Base-by-base conservation (phyloP, 2,797 vertebrate genomes). In the Xenops minutus region DNA sequence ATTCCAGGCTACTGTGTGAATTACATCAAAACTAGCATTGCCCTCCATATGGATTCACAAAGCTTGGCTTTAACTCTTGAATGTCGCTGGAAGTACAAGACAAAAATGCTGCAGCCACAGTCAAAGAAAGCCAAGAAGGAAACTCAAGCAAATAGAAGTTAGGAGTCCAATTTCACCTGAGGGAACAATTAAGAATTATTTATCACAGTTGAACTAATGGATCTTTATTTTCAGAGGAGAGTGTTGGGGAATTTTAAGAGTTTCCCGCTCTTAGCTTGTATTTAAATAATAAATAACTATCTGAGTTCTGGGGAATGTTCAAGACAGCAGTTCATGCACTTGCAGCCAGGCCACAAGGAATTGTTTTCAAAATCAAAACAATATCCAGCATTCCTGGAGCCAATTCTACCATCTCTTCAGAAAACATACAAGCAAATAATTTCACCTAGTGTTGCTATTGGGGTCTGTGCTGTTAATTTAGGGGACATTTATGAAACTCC, bases 231-330 rank as follows among this genome's bases (percentile, higher is more conserved):
- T 94, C 76, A 95, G 91, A 92, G 63, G 39, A 73, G 30, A 77
- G 41, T 24, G 32, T 82, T 83, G 69, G 86, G 88, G 81, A 91
- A 86, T 91, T 72, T 77, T 54, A 89, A 94, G 78, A 83, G 79
- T 88, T 96, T 97, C 83, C 83, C 20, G 1, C 59, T 89, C 92
- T 49, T 55, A 90, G 76, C 51, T 85, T 3, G 1, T 61, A 86
- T 86, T 92, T 95, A 90, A 96, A 93, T 96, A 92, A 81, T 92
- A 79, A 91, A 90, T 95, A 88, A 93, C 36, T 48, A 8, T 69
- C 29, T 79, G 77, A 74, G 83, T 92, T 76, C 69, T 86, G 55
- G 44, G 80, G 73, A 68, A 66, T 58, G 71, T 63, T 94, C 64
- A 92, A 90, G 59, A 51, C 30, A 76, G 58, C 63, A 75, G 23